Conservation (phyloP, 23 tunicate species). For the Trididemnum miniatum region DNA sequence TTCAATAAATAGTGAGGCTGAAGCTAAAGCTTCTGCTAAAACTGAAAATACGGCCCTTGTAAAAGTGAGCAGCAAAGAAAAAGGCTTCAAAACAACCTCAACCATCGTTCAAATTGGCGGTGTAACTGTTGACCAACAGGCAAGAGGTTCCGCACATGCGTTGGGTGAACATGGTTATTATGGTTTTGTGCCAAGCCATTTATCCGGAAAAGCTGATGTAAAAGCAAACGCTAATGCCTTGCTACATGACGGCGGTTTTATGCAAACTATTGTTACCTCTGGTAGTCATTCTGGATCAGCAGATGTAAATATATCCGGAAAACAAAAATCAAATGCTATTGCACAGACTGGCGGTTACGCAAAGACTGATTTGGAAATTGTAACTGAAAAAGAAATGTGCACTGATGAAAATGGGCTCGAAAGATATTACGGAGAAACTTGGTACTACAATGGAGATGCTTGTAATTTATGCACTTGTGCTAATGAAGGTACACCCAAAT, state of each 20-base stretch:
- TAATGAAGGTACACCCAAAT: conserved; percentile 15
- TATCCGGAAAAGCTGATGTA: background rate
- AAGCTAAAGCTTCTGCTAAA: conserved; percentile 11
- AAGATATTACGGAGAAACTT: conserved; percentile 88
- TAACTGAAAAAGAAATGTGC: conserved; percentile 48
- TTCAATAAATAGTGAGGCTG: background rate
- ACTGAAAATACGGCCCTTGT: background rate
- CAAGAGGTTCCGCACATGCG: background rate
- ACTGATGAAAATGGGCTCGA: conserved; percentile 62
- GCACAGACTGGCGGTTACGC: background rate
- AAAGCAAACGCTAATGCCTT: background rate
- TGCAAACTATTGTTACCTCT: background rate
- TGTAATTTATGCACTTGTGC: conserved; percentile 70
- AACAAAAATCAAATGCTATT: conserved; percentile 5
- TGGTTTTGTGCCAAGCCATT: background rate
- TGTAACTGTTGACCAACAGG: background rate
- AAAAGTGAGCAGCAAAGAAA: background rate
- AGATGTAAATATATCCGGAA: background rate
- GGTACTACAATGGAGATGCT: conserved; percentile 84
- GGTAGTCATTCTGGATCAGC: background rate
- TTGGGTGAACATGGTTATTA: background rate
- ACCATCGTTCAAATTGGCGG: conserved; percentile 1
- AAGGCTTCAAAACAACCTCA: background rate
- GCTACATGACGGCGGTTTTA: background rate
- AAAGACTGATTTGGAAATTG: conserved; percentile 9